phyloP scores from a whole-genome alignment of 2,113 vertebrate genomes.

The Dipodomys stephensi region DNA sequence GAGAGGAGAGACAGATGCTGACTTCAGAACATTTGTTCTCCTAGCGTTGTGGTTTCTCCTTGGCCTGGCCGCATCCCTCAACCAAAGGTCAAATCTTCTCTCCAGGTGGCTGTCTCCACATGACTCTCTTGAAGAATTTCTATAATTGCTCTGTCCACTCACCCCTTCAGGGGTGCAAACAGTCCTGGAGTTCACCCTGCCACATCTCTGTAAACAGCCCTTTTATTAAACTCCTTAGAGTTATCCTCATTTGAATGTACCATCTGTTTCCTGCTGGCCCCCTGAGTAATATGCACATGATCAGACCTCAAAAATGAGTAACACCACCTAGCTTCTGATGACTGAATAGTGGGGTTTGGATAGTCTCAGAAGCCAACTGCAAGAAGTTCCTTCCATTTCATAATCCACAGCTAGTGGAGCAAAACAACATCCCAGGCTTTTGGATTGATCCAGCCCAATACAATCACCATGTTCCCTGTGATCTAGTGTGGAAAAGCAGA shows the following conservation, averaged over 20 bases:
- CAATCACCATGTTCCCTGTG: not conserved
- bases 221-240: constrained; percentile 60
- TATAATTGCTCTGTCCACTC: constrained; percentile 14
- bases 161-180: not conserved
- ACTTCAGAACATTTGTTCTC: not conserved
- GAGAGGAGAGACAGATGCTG: not conserved
- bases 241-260: constrained; percentile 45
- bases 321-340: constrained; percentile 10
- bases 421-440: not conserved
- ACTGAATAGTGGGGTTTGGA: constrained; percentile 19
- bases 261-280: constrained; percentile 63
- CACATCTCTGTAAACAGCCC: constrained; percentile 34
- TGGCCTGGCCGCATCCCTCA: not conserved
- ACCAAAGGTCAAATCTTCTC: not conserved
- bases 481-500: not conserved
- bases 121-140: constrained; percentile 34
- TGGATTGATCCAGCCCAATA: not conserved
- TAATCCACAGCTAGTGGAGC: not conserved
- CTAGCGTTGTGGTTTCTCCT: constrained; percentile 22
- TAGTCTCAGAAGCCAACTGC: constrained; percentile 31
- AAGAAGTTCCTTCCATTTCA: not conserved
- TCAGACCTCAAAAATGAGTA: constrained; percentile 38
- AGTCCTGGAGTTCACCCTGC: not conserved
- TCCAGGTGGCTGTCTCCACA: constrained; percentile 10
- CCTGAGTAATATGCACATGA: constrained; percentile 54